Percentiles rank a stretch among this genome's conserved stretches.
Conservation (phyloP, 2,888 invertebrate genomes). For the Volucella zonaria region DNA sequence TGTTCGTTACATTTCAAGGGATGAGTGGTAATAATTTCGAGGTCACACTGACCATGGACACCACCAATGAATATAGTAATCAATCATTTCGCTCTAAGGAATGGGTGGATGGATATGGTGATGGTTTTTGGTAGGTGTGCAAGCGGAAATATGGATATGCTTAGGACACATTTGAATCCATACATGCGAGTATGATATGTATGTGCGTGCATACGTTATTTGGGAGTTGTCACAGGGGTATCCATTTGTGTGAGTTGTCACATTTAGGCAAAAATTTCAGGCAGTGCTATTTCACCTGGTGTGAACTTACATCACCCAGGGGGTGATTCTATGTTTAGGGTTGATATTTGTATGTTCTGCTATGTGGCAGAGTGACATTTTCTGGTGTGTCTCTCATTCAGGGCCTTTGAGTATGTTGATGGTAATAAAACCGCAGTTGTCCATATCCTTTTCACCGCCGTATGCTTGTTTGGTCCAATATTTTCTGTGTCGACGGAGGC, state of each 20-base stretch:
- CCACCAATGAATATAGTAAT: conserved; percentile 65
- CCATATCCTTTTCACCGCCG: neutral
- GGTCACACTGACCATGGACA: conserved; percentile 59
- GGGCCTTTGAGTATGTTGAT: conserved; percentile 35
- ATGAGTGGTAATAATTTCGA: conserved; percentile 50
- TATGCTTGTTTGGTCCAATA: conserved; percentile 1
- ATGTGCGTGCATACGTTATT: conserved; percentile 15
- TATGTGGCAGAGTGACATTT: neutral
- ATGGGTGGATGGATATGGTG: conserved; percentile 39
- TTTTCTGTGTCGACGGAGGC: neutral
- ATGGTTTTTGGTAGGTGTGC: conserved; percentile 30
- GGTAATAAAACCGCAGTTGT: conserved; percentile 42
- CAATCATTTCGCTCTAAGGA: conserved; percentile 59
- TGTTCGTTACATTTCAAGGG: neutral
- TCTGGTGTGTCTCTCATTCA: neutral
- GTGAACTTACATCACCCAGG: conserved; percentile 5
- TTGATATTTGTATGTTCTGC: too few relatives aligned
- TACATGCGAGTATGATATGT: too few relatives aligned
- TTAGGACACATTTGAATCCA: conserved; percentile 9
- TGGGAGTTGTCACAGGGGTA: neutral
- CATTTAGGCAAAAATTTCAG: conserved; percentile 2
- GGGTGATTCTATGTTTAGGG: neutral
- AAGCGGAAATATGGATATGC: conserved; percentile 37
- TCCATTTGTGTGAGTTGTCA: conserved; percentile 20
- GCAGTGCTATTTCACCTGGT: conserved; percentile 5